Evolutionary conservation across 2,888 invertebrate genomes (phyloP).

Genomic region (Patella depressa): DNA sequence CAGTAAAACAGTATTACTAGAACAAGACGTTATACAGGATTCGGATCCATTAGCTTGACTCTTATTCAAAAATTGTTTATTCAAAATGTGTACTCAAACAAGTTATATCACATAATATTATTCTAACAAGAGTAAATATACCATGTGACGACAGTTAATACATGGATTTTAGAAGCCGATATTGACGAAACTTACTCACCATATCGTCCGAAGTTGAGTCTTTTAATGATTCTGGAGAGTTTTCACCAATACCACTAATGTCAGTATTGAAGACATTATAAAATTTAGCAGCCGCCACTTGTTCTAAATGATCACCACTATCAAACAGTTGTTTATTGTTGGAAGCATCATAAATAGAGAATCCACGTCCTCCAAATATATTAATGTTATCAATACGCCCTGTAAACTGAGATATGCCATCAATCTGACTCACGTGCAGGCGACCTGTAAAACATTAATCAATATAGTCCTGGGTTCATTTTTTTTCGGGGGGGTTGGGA

Average conservation of each 20-base stretch:
- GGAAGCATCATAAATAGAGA: slow-evolving; percentile 19
- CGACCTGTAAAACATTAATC: slow-evolving; percentile 12
- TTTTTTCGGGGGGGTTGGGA: too few relatives aligned
- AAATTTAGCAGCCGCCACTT: background rate
- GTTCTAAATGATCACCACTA: slow-evolving; percentile 19
- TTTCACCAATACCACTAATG: background rate
- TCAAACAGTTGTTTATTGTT: slow-evolving; percentile 2
- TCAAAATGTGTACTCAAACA: too few relatives aligned
- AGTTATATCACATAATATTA: too few relatives aligned
- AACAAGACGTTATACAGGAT: too few relatives aligned
- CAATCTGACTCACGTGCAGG: slow-evolving; percentile 20
- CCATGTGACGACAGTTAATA: too few relatives aligned
- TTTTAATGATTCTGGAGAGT: slow-evolving; percentile 17
- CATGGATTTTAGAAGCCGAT: too few relatives aligned
- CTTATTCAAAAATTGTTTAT: too few relatives aligned
- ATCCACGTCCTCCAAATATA: slow-evolving; percentile 24
- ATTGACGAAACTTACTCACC: background rate
- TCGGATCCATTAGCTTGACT: too few relatives aligned
- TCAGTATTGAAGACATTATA: slow-evolving; percentile 22
- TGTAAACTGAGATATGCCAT: slow-evolving; percentile 18
- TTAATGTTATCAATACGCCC: slow-evolving; percentile 17
- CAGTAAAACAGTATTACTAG: too few relatives aligned
- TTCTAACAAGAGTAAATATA: too few relatives aligned
- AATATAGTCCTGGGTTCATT: background rate
- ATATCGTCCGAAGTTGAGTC: slow-evolving; percentile 19